A percentile compares a stretch with the other conserved stretches of the same genome.
phyloP scores from a whole-genome alignment of 2,113 vertebrate genomes.

The Melanocharis versteri region DNA sequence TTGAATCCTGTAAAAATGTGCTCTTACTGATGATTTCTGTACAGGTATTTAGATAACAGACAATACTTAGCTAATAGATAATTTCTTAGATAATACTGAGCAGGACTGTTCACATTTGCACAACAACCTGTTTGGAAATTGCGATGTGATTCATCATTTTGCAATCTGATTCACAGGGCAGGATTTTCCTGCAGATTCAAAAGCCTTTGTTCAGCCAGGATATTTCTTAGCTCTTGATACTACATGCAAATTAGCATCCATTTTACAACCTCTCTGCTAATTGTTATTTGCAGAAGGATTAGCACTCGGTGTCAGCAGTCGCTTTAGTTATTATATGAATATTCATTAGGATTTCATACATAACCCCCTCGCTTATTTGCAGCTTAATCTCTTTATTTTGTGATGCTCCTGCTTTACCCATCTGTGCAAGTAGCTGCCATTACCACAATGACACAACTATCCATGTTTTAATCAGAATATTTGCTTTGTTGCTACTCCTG shows the following conservation, averaged over 20 bases:
- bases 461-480: not conserved
- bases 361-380: not conserved
- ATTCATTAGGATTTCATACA: constrained; percentile 42
- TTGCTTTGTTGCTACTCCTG: not conserved
- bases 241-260: not conserved
- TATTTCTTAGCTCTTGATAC: constrained; percentile 11
- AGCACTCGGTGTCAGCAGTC: not conserved
- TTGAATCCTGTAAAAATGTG: not conserved
- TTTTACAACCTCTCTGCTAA: constrained; percentile 33
- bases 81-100: not conserved
- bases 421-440: not conserved
- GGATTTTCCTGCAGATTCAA: not conserved
- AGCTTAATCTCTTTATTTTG: constrained; percentile 29
- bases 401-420: not conserved
- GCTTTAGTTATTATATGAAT: constrained; percentile 22
- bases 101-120: not conserved
- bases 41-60: not conserved
- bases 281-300: constrained; percentile 40
- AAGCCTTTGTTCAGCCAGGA: not conserved
- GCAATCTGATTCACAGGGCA: not conserved
- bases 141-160: not conserved
- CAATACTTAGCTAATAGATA: not conserved
- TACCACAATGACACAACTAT: not conserved
- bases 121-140: not conserved
- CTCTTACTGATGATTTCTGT: not conserved